These are phyloP conservation scores for Quiscalus mexicanus DNA, from an alignment of 2,113 vertebrate species.

Conservation along the genomic window DNA sequence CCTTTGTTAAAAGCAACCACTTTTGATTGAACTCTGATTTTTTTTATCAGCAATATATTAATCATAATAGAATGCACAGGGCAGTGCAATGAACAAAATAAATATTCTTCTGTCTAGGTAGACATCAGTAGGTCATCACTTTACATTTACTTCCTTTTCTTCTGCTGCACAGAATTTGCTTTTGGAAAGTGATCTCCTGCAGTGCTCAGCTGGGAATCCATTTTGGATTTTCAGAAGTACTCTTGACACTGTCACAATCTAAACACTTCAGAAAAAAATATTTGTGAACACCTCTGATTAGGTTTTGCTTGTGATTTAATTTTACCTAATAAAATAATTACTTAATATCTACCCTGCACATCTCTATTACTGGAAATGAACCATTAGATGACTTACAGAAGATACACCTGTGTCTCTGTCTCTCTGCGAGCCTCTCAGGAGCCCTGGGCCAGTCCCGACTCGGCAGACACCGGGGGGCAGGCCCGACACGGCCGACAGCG, in stretches of 20 bases:
- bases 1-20: neutral
- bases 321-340: neutral
- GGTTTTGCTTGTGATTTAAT: neutral
- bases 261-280: neutral
- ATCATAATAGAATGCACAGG: neutral
- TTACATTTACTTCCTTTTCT: neutral
- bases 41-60: neutral
- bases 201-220: neutral
- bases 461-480: no score
- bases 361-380: neutral
- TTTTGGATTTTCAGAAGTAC: neutral
- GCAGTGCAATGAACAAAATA: neutral
- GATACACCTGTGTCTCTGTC: neutral
- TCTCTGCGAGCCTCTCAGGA: no score
- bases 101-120: neutral
- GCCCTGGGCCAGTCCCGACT: no score
- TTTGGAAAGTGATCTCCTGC: neutral
- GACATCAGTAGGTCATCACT: neutral
- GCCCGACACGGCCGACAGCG: no score
- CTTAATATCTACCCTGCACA: neutral
- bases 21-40: neutral
- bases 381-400: neutral
- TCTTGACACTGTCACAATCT: neutral
- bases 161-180: neutral
- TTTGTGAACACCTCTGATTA: neutral